Base-by-base conservation (phyloP, 1,140 invertebrate genomes). In the Lineus longissimus region DNA sequence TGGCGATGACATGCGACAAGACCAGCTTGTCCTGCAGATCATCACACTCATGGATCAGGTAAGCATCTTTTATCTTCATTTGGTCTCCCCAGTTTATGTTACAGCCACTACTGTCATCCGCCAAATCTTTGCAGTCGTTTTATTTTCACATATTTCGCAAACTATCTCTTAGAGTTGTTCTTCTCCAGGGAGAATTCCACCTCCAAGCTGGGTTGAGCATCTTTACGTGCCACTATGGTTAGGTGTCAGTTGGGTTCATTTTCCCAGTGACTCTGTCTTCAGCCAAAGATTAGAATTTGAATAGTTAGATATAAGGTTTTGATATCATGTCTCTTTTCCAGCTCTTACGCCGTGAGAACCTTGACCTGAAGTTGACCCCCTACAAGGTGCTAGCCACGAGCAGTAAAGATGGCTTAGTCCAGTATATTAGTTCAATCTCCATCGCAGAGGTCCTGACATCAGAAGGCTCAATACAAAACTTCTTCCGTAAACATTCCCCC, bases 1-100 rank as follows among this genome's bases (percentile, higher is more conserved):
- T 75, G 97, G 97, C 0, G 97, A 99, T 83, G 97, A 99, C 83
- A 81, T 99, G n/a, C 81, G 96, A 27, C 97, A 99, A 82, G 97
- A 99, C 84, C 97, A 99, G 81, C 85, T 99, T 0, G 94, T 99
- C 66, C 81, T 99, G 58, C 87, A 88, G 73, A 98, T 98, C 83
- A 98, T 99, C 63, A 94, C 94, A 0, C 83, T 99, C 2, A 99
- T 99, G 95, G 97, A 99, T 82, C 83, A 81, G 73, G 79, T 84
- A 72, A 62, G 61, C 11, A 41, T 36, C 6, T 15, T 23, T 31
- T 17, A 22, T 62, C n/a, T 43, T 41, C n/a, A 11, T 58, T 29
- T 19, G 17, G 19, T n/a, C 22, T n/a, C 15, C 33, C 11, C n/a
- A 58, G 22, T 31, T 33, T 11, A 9, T 19, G 7, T 58, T 58